Percentiles rank a stretch among this genome's conserved stretches.
phyloP scores from a whole-genome alignment of 1,140 invertebrate species.

The Drosophila repleta region DNA sequence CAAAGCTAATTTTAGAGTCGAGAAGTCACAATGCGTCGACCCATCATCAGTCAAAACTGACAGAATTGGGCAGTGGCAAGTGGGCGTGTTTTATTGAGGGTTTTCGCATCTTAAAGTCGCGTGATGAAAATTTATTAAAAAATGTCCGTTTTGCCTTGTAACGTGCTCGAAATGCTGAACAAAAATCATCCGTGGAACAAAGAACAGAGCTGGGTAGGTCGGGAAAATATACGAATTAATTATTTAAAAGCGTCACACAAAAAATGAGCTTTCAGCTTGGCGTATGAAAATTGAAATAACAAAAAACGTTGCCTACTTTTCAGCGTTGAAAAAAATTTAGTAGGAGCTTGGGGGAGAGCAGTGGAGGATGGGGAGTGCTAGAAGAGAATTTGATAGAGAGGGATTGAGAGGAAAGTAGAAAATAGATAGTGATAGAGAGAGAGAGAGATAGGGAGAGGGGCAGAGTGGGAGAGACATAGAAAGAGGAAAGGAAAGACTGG shows the following conservation, averaged over 20 bases:
- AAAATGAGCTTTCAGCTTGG: not conserved
- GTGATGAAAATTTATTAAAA: not conserved
- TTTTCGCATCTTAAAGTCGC: not conserved
- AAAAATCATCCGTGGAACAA: not conserved
- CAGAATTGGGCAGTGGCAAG: not conserved
- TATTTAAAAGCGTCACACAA: not conserved
- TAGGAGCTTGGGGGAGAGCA: not conserved
- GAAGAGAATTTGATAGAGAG: not conserved
- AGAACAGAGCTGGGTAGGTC: not conserved
- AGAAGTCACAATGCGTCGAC: slow-evolving; percentile 20
- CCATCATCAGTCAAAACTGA: slow-evolving; percentile 42
- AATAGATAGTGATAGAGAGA: not conserved
- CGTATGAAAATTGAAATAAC: not conserved
- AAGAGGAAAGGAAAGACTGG: too few species aligned
- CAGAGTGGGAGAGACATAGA: too few species aligned
- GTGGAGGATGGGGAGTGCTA: not conserved
- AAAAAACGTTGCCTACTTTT: slow-evolving; percentile 8
- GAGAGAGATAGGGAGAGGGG: not conserved
- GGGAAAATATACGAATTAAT: slow-evolving; percentile 3
- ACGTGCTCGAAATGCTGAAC: not conserved
- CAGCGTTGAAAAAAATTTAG: not conserved
- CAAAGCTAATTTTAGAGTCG: slow-evolving; percentile 39
- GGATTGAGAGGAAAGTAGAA: too few species aligned
- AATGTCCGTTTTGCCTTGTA: not conserved
- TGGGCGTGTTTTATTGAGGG: not conserved